Evolutionary conservation across 1,140 invertebrate genomes (phyloP).

Genomic region (Hyposmocoma kahamanoa): DNA sequence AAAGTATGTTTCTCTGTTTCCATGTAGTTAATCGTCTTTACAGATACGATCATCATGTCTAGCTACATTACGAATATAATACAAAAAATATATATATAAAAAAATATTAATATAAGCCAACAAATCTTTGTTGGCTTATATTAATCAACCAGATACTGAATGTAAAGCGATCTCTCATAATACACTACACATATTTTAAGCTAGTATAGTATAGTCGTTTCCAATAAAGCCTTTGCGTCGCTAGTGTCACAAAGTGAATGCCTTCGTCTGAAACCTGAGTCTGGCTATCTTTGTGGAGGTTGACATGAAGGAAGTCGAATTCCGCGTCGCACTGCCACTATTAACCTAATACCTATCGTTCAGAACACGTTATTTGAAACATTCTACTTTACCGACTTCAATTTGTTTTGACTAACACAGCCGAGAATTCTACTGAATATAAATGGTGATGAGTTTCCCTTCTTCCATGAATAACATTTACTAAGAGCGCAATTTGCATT

Average conservation of each 20-base stretch:
- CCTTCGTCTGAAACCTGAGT: slow-evolving; percentile 10
- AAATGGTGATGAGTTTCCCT: slow-evolving; percentile 45
- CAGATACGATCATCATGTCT: too few relatives aligned
- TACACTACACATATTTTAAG: too few relatives aligned
- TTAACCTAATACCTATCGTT: background rate
- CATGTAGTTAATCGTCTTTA: too few relatives aligned
- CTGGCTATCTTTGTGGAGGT: slow-evolving; percentile 14
- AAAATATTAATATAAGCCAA: too few relatives aligned
- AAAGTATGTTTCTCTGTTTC: too few relatives aligned
- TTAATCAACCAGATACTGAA: too few relatives aligned
- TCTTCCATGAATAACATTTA: slow-evolving; percentile 52
- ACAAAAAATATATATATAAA: too few relatives aligned
- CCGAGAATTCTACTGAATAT: slow-evolving; percentile 43
- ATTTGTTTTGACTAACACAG: slow-evolving; percentile 36
- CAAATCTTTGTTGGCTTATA: too few relatives aligned
- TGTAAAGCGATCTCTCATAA: too few relatives aligned
- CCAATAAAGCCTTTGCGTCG: slow-evolving; percentile 15
- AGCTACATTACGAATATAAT: too few relatives aligned
- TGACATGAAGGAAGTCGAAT: background rate
- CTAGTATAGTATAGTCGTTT: too few relatives aligned
- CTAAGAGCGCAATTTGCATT: slow-evolving; percentile 44
- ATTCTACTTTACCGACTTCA: slow-evolving; percentile 27
- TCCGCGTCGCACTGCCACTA: background rate
- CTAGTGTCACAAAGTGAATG: slow-evolving; percentile 11
- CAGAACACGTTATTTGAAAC: slow-evolving; percentile 15